Evolutionary conservation across 2,113 vertebrate genomes (phyloP).

Genomic region (rabbit (Oryctolagus cuniculus)): DNA sequence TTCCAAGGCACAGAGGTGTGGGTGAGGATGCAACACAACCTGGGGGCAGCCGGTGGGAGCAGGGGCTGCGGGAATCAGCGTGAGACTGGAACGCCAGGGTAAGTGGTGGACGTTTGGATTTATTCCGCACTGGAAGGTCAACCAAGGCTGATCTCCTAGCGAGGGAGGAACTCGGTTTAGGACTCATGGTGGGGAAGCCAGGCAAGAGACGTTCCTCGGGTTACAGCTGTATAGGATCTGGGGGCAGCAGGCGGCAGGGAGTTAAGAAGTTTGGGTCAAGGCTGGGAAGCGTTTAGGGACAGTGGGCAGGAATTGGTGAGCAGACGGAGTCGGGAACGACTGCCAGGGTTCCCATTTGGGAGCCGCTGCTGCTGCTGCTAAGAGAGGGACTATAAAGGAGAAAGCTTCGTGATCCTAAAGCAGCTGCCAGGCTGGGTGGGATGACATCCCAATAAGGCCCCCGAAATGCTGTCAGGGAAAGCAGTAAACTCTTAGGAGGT

Average conservation of each 20-base stretch:
- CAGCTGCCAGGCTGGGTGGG: neutral
- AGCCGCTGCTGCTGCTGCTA: neutral
- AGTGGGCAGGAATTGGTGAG: neutral
- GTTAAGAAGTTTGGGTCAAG: neutral
- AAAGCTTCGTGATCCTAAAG: neutral
- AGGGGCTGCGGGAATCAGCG: too few relatives aligned
- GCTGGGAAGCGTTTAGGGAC: neutral
- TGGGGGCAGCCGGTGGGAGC: too few relatives aligned
- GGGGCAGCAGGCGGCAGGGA: neutral
- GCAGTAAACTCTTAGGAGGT: neutral
- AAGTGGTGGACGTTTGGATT: neutral
- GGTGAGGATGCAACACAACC: neutral
- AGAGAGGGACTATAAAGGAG: neutral
- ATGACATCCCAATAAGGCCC: neutral
- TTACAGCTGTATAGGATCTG: neutral
- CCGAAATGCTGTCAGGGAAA: neutral
- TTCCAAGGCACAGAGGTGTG: slow-evolving; percentile 77
- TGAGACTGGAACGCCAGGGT: neutral
- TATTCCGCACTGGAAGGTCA: neutral
- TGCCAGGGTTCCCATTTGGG: neutral
- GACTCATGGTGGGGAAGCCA: neutral
- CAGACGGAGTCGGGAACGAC: neutral
- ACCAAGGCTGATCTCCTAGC: neutral
- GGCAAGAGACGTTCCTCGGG: neutral
- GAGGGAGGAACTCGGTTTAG: neutral